Base-by-base conservation (phyloP, 2,113 vertebrate species). In the Cochlearius cochlearius region DNA sequence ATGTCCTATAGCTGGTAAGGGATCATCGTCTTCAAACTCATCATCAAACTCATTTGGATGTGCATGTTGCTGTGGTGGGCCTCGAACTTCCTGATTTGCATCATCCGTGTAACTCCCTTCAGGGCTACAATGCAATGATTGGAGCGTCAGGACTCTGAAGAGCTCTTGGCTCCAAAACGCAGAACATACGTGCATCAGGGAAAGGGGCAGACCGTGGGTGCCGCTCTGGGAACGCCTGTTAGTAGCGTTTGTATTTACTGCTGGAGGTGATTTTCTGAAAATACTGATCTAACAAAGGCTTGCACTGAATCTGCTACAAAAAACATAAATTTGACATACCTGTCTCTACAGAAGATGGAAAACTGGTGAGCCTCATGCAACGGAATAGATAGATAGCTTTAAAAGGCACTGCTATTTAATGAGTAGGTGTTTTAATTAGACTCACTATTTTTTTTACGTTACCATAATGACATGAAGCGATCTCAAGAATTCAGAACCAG, bases 41-140 rank as follows among this genome's bases (percentile, higher is more conserved):
- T 99, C 99, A n/a, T 99, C 99, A 85, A 99, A 99, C 94, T 99
- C 99, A 63, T 32, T 98, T 15, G 99, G 98, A 17, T 98, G 98
- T 59, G 98, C 96, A 1, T 98, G 98, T 0, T 98, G 98, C 60
- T 99, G 98, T 0, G 98, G 97, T 7, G 99, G 99, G 7, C 98
- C 98, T 86, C 98, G 98, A 58, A 99, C 98, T 95, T 99, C 99
- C 96, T 99, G 99, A 53, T 97, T 99, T 62, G 99, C 98, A 97
- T 99, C 99, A 25, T 99, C 99, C 0, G 99, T 99, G 93, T 99
- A 99, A 94, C 99, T 99, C 90, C 99, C 99, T 94, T 99, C 99
- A 56, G 99, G 99, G 95, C 99, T 99, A 32, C 2, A 95, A 97
- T 5, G 50, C 55, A 97, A 77, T 0, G 13, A 27, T 3, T 4